Conservation (phyloP, 2,113 vertebrate genomes). For the Xiphophorus couchianus region DNA sequence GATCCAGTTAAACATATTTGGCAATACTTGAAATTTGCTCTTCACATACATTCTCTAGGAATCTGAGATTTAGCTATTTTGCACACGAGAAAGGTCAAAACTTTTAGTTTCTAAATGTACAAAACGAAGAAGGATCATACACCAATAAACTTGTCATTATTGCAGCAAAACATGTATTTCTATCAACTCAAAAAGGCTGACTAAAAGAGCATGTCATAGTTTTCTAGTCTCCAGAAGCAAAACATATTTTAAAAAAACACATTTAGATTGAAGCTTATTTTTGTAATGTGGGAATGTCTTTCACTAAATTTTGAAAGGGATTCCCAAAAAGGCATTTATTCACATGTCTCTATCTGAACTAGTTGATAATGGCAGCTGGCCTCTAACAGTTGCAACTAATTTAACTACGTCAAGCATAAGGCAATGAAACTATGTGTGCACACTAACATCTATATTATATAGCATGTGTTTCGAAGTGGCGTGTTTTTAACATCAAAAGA, state of each 20-base stretch:
- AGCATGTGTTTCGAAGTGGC: background rate
- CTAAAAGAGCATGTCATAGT: background rate
- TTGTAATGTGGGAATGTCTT: background rate
- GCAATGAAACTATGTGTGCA: background rate
- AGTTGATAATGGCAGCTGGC: background rate
- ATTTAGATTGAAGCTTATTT: background rate
- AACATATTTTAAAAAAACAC: too few relatives aligned
- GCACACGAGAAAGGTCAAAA: background rate
- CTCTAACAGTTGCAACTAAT: background rate
- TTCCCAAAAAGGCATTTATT: background rate
- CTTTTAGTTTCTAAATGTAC: background rate
- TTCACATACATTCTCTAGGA: background rate
- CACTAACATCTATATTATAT: too few relatives aligned
- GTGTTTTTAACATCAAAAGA: background rate
- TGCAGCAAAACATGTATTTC: background rate
- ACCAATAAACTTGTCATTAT: background rate
- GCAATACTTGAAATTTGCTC: background rate
- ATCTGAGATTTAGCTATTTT: background rate
- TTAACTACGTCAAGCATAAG: background rate
- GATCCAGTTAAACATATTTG: background rate
- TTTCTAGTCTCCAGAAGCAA: background rate
- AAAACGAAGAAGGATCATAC: background rate
- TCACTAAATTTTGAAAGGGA: slow-evolving; percentile 2
- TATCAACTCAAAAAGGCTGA: background rate
- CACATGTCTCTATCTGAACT: background rate